phyloP scores from a whole-genome alignment of 2,797 vertebrate species.

The Pseudochromis fuscus region DNA sequence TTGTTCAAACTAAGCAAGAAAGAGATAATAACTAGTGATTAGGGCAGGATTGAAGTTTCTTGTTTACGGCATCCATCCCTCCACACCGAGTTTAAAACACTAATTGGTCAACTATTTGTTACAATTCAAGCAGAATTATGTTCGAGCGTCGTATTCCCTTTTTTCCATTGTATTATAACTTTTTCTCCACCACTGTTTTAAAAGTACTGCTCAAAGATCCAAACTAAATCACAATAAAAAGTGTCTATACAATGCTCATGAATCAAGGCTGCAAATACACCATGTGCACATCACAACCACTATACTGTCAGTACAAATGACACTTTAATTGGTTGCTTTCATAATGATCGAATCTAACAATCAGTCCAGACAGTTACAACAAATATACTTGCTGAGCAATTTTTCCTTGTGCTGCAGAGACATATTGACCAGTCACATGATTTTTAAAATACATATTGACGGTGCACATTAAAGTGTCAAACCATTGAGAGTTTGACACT shows the following conservation, averaged over 20 bases:
- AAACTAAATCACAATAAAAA: too few relatives aligned
- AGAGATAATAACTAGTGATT: too few relatives aligned
- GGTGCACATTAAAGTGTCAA: conserved; percentile 27
- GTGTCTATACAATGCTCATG: too few relatives aligned
- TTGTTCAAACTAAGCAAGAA: too few relatives aligned
- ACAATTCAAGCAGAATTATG: too few relatives aligned
- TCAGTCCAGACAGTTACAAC: not conserved
- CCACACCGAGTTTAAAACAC: too few relatives aligned
- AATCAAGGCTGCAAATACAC: not conserved
- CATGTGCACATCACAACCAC: not conserved
- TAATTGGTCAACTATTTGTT: too few relatives aligned
- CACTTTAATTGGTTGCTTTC: conserved; percentile 25
- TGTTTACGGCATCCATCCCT: too few relatives aligned
- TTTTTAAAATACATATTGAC: conserved; percentile 19
- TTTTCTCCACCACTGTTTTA: not conserved
- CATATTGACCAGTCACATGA: conserved; percentile 14
- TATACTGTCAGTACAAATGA: not conserved
- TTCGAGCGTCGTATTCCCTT: too few relatives aligned
- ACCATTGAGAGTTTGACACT: conserved; percentile 6
- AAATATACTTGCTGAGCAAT: not conserved
- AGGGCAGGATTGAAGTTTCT: too few relatives aligned
- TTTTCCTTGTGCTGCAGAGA: not conserved
- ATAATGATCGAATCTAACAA: conserved; percentile 5
- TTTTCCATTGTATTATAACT: too few relatives aligned
- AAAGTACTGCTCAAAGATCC: not conserved